phyloP scores from a whole-genome alignment of 2,888 invertebrate species.

The Helleia helle region DNA sequence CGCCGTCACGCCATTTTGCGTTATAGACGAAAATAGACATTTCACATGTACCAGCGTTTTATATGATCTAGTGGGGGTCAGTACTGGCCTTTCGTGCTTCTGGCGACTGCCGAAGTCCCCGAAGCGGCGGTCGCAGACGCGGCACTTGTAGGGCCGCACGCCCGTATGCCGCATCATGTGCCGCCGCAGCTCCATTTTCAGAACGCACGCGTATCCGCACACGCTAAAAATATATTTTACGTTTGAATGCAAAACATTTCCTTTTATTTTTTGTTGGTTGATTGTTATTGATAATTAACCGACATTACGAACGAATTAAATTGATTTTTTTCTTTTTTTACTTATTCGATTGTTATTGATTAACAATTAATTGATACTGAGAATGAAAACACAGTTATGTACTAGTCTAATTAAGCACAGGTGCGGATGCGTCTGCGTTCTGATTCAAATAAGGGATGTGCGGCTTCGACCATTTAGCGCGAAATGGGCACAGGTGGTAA shows the following conservation, averaged over 20 bases:
- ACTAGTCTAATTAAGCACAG: slow-evolving; percentile 2
- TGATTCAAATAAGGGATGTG: slow-evolving; percentile 23
- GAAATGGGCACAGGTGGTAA: slow-evolving; percentile 46
- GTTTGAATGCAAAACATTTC: not conserved
- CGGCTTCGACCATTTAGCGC: slow-evolving; percentile 26
- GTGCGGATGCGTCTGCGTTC: slow-evolving; percentile 36
- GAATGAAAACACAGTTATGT: not conserved
- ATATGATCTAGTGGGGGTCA: not conserved
- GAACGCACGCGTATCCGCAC: slow-evolving; percentile 42
- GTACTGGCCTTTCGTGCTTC: slow-evolving; percentile 61
- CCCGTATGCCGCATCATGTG: slow-evolving; percentile 68
- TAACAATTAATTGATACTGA: not conserved
- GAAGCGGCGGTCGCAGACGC: slow-evolving; percentile 58
- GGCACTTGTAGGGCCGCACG: slow-evolving; percentile 59
- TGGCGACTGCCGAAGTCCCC: slow-evolving; percentile 63
- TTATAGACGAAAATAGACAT: too few relatives aligned
- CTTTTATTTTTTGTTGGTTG: too few relatives aligned
- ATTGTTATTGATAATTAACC: too few relatives aligned
- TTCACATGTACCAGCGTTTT: too few relatives aligned
- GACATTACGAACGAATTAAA: too few relatives aligned
- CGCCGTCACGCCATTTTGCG: too few relatives aligned
- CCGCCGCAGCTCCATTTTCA: slow-evolving; percentile 45
- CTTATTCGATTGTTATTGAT: too few relatives aligned
- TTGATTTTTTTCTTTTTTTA: too few relatives aligned
- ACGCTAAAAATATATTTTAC: slow-evolving; percentile 25